Conservation (phyloP, 2,888 invertebrate genomes). For the Penaeus monodon region DNA sequence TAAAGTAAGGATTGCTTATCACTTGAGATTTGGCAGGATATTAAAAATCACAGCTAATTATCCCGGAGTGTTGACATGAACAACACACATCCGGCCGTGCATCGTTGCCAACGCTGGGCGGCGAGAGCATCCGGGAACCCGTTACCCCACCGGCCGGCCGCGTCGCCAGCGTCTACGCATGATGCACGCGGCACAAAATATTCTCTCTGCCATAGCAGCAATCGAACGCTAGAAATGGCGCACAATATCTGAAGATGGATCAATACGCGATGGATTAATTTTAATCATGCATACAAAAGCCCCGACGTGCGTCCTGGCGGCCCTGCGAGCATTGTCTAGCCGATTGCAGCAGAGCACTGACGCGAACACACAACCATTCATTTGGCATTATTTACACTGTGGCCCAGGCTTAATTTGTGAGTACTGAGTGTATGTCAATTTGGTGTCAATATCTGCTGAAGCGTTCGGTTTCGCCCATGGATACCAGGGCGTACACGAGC, state of each 20-base stretch:
- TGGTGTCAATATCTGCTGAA: conserved; percentile 61
- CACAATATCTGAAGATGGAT: conserved; percentile 31
- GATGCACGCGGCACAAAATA: too few relatives aligned
- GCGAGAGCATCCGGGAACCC: not conserved
- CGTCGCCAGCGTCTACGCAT: too few relatives aligned
- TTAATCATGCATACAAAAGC: conserved; percentile 53
- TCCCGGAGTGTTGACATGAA: conserved; percentile 49
- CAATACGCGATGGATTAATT: conserved; percentile 37
- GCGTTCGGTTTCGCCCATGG: conserved; percentile 56
- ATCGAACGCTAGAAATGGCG: too few relatives aligned
- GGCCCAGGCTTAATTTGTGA: conserved; percentile 58
- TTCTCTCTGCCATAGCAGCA: too few relatives aligned
- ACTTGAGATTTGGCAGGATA: conserved; percentile 42
- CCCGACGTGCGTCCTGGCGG: conserved; percentile 26
- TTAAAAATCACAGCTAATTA: conserved; percentile 44
- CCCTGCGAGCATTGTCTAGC: conserved; percentile 51
- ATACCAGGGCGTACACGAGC: conserved; percentile 50
- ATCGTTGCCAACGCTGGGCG: conserved; percentile 14
- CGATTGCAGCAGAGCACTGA: conserved; percentile 56
- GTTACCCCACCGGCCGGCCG: too few relatives aligned
- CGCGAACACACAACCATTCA: conserved; percentile 57
- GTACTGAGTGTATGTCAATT: conserved; percentile 60
- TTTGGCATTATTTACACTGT: conserved; percentile 60
- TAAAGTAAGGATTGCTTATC: conserved; percentile 23
- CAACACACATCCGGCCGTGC: conserved; percentile 26